Evolutionary conservation across 2,888 invertebrate genomes (phyloP), one percentile per base, ranked within the genome.

Genomic region (Drosophila pegasa): DNA sequence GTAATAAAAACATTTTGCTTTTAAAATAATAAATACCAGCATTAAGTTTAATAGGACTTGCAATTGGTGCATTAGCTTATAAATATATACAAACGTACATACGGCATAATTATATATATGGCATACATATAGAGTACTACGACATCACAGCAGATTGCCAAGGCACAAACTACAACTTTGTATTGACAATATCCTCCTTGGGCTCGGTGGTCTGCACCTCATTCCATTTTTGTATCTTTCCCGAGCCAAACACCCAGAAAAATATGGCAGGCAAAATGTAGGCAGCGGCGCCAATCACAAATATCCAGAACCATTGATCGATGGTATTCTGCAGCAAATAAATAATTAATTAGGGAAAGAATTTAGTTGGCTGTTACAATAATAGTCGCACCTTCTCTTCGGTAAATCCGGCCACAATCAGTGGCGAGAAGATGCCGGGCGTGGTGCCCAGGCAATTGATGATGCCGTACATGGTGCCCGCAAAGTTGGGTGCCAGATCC

Each of bases 401-500:
- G 1, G 91, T 91, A 59, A 91, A 92, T 14, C 80, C 82, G 1
- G 95, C 96, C 22, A 95, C 95, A 64, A 95, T 92, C 69, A 94
- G 92, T 0, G 96, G 95, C n/a, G 95, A 93, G 58, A 96, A 94
- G 71, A 96, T 95, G 12, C 96, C 96, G 0, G 96, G 94, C 0
- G 94, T 93, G 51, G 94, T 94, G 18, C 95, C 96, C 67, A 96
- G 92, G 63, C 95, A 95, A 88, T 96, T 96, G 57, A 95, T 95
- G 2, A 96, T 94, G 7, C 96, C 96, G 75, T 95, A 95, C 10
- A 96, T 90, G 14, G 95, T 94, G 40, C 95, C 96, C 2, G 95
- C 95, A 86, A 94, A 96, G 81, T 94, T 95, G 0, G 96, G 96
- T 0, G 96, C 94, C 60, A 96, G 91, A 91, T 96, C 96, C 93